Evolutionary conservation across 2,888 invertebrate genomes (phyloP).

Genomic region (Sinotaia quadrata): DNA sequence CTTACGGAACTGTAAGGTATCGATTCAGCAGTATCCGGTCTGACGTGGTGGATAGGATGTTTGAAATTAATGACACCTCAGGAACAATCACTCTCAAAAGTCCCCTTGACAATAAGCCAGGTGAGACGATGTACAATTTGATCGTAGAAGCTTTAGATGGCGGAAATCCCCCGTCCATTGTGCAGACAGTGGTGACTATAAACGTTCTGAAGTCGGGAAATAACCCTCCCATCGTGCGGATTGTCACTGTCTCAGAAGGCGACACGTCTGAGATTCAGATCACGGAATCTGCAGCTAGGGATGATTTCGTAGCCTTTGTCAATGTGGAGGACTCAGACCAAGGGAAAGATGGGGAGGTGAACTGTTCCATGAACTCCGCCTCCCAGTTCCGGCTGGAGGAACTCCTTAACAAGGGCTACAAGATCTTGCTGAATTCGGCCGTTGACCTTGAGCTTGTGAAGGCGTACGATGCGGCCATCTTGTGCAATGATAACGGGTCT

Average conservation of each 20-base stretch:
- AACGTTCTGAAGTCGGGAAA: conserved; percentile 88
- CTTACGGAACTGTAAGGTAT: conserved; percentile 52
- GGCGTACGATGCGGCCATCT: conserved; percentile 40
- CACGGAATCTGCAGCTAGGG: conserved; percentile 48
- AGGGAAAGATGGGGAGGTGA: conserved; percentile 51
- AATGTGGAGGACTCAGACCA: conserved; percentile 57
- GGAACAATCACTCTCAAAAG: conserved; percentile 30
- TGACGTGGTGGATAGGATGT: conserved; percentile 27
- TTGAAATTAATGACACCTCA: conserved; percentile 34
- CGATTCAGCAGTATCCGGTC: conserved; percentile 38
- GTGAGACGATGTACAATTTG: conserved; percentile 29
- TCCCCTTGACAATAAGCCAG: conserved; percentile 14
- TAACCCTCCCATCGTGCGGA: conserved; percentile 82
- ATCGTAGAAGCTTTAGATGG: conserved; percentile 42
- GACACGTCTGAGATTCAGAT: conserved; percentile 36
- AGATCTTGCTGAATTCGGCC: conserved; percentile 36
- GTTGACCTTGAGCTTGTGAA: conserved; percentile 49
- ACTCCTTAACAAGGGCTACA: conserved; percentile 39
- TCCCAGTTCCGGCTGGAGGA: conserved; percentile 38
- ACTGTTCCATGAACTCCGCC: conserved; percentile 41
- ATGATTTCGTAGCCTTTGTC: conserved; percentile 58
- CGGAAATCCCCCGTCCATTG: conserved; percentile 38
- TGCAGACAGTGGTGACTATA: conserved; percentile 41
- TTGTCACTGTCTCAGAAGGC: conserved; percentile 38
- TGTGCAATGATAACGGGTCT: conserved; percentile 48